A percentile compares a stretch with the other conserved stretches of the same genome.
phyloP scores from a whole-genome alignment of 2,797 vertebrate species.

The Astyanax mexicanus region DNA sequence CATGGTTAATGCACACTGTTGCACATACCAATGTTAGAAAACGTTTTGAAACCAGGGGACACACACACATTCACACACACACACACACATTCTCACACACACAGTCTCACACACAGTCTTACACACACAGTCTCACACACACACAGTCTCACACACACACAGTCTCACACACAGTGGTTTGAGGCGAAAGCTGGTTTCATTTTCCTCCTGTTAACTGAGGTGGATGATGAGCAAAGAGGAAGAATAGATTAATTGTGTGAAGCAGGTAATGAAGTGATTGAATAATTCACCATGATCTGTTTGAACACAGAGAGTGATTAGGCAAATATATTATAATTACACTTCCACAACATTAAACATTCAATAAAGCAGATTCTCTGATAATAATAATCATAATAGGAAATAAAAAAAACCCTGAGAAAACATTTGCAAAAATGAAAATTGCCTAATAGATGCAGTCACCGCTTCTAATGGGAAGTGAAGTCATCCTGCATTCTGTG shows the following conservation, averaged over 20 bases:
- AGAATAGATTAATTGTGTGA: slow-evolving; percentile 20
- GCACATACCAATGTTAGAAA: not conserved
- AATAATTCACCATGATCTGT: slow-evolving; percentile 13
- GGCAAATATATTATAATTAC: slow-evolving; percentile 8
- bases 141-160: slow-evolving; percentile 26
- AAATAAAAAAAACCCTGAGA: no score
- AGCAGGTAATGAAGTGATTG: slow-evolving; percentile 41
- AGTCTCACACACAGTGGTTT: slow-evolving; percentile 18
- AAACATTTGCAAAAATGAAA: not conserved
- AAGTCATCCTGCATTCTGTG: no score
- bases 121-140: slow-evolving; percentile 33
- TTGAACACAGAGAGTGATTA: not conserved
- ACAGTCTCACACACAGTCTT: no score
- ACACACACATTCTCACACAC: slow-evolving; percentile 25
- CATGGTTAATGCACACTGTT: slow-evolving; percentile 9
- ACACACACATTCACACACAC: slow-evolving; percentile 31
- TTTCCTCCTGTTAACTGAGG: slow-evolving; percentile 34
- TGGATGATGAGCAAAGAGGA: slow-evolving; percentile 7
- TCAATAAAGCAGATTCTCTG: not conserved
- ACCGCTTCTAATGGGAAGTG: no score
- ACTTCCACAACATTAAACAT: not conserved
- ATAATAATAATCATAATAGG: no score
- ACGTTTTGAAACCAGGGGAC: slow-evolving; percentile 25
- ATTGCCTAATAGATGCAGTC: not conserved
- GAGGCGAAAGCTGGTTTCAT: slow-evolving; percentile 21